Base-by-base conservation (phyloP, 2,797 vertebrate genomes). In the Acipenser transmontanus region DNA sequence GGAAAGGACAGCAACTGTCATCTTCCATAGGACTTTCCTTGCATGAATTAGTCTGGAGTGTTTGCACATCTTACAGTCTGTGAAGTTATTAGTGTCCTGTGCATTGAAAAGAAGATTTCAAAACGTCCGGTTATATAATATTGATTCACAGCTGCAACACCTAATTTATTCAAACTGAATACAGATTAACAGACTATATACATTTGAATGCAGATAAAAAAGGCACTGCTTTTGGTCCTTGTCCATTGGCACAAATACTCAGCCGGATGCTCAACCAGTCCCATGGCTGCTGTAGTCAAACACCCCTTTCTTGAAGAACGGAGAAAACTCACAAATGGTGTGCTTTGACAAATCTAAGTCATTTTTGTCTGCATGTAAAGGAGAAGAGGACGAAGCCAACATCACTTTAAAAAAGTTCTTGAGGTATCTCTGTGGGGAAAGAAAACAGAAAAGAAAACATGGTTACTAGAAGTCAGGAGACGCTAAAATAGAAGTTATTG, bases 201-300 rank as follows among this genome's bases (percentile, higher is more conserved):
- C 6, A n/a, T 13, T 13, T 3, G 1, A 57, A 57, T 57, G 54
- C 14, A 57, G 54, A 2, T 57, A 11, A 57, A 13, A 57, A 57
- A 57, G 54, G 54, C 54, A 3, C 54, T 57, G 54, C 54, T 57
- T 57, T 57, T 6, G 54, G 12, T 57, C 54, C 54, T 57, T 57
- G 11, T 57, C 54, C 54, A 57, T n/a, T 11, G 54, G 54, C 54
- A n/a, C 54, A 57, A 4, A n/a, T 57, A n/a, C 54, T n/a, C 54
- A 20, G 60, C 68, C 73, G 0, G 59, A 4, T n/a, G 12, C 2
- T 91, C 81, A 99, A 70, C 96, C 90, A 0, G 96, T 98, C 10
- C 95, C 94, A 0, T 99, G 93, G 82, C 94, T 98, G 89, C 95
- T 95, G 66, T 92, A 94, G 87, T 99, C 97, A 34, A 99, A 99